A percentile compares a stretch with the other conserved stretches of the same genome.
phyloP scores from a whole-genome alignment of 35 echinoderm and acorn worm species.

The Apostichopus japonicus region DNA sequence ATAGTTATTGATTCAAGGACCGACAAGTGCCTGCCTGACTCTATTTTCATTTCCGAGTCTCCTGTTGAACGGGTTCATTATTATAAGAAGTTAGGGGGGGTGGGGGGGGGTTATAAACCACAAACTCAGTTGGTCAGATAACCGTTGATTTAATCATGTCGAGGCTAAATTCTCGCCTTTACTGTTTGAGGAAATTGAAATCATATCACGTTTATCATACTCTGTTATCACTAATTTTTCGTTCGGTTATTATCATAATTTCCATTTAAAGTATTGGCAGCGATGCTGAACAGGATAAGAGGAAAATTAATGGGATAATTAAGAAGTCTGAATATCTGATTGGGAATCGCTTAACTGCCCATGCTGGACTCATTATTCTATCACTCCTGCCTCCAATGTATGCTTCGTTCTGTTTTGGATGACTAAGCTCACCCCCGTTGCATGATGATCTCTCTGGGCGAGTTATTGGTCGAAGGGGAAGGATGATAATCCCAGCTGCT shows the following conservation, averaged over 20 bases:
- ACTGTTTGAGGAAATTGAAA: slow-evolving; percentile 12
- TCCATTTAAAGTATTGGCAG: slow-evolving; percentile 22
- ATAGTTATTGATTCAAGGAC: not conserved
- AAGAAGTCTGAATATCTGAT: not conserved
- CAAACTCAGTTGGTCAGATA: not conserved
- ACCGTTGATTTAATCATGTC: slow-evolving; percentile 3
- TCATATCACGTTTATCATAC: slow-evolving; percentile 11
- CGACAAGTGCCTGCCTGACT: not conserved
- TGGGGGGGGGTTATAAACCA: not conserved
- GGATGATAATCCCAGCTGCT: not conserved
- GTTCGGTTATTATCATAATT: not conserved
- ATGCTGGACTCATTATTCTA: not conserved
- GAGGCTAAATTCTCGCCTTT: not conserved
- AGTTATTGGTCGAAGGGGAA: not conserved
- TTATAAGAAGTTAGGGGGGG: not conserved
- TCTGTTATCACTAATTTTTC: not conserved
- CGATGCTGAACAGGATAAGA: not conserved
- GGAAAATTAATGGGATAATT: not conserved
- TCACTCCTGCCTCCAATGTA: not conserved
- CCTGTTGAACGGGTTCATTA: slow-evolving; percentile 1
- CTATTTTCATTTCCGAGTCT: not conserved
- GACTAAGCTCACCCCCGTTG: not conserved
- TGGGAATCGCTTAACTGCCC: not conserved
- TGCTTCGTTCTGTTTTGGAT: not conserved
- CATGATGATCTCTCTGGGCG: not conserved